Evolutionary conservation across 2,888 invertebrate species (phyloP), one percentile per base, ranked within the genome.

Genomic region (Ennomos fuscantarius): DNA sequence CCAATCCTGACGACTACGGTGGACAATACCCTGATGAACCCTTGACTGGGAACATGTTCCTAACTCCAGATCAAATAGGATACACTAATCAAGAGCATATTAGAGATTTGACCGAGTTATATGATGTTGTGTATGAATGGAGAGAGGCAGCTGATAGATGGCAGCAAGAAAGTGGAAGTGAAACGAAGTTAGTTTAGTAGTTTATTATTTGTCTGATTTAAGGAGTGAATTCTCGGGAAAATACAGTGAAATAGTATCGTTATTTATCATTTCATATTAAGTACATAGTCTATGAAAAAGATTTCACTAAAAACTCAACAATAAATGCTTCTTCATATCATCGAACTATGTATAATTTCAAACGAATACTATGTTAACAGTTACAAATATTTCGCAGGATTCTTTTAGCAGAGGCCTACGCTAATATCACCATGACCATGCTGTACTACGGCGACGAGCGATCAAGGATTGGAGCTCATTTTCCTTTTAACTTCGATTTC

Each of bases 401-500:
- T 0, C 79, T 95, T 13, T 88, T 95, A 76, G 91, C 93, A 0
- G 95, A 95, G 76, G 94, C 93, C 0, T 95, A 94, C 69, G 93
- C 94, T 0, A 88, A 93, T 8, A 76, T 93, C 0, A 77, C 82
- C 1, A 84, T 89, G 69, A 92, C 93, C 0, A 94, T 95, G 93
- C 73, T 92, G 60, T 95, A 94, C 78, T 95, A 95, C 71, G 94
- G 94, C 1, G 87, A 89, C 66, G 91, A 85, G 62, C 33, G 12
- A 8, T 40, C 41, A 50, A 77, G 3, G 78, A 75, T 61, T 3
- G 94, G 94, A 0, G 90, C 94, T 0, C 93, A 95, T 62, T 93
- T 95, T 55, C 94, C 95, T 0, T 95, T 95, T 75, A 95, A 95
- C 78, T 95, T 95, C 57, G 91, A 94, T 67, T 88, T 95, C 60